Percentiles rank a stretch among this genome's conserved stretches.
These are phyloP conservation scores for Bostrychus sinensis DNA, from an alignment of 2,113 vertebrate genomes.

Conservation along the genomic window DNA sequence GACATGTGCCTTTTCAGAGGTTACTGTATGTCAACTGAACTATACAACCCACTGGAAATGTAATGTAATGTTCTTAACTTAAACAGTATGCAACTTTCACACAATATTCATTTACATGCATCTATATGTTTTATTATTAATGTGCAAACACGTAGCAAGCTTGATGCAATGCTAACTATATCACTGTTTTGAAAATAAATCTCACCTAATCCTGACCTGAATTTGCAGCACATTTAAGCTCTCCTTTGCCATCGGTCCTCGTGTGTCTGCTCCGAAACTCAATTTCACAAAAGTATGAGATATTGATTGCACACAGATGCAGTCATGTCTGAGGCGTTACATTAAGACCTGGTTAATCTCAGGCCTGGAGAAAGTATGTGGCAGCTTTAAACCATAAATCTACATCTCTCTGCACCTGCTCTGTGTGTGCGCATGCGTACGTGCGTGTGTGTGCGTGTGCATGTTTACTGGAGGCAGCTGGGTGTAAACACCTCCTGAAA, in stretches of 20 bases:
- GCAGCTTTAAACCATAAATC: constrained; percentile 61
- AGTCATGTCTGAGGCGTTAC: constrained; percentile 69
- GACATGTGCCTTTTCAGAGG: no score
- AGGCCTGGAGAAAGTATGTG: constrained; percentile 49
- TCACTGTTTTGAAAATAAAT: constrained; percentile 4
- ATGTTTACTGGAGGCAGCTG: constrained; percentile 71
- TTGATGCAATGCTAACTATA: no score
- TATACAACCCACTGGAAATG: no score
- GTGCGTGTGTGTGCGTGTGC: no score
- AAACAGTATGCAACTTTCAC: no score
- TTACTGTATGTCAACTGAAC: no score
- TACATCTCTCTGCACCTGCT: constrained; percentile 47
- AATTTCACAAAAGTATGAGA: constrained; percentile 75
- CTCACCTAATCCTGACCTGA: constrained; percentile 18
- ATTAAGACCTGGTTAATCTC: constrained; percentile 73
- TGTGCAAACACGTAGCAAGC: no score
- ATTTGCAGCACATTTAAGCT: constrained; percentile 29
- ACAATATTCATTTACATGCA: no score
- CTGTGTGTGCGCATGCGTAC: constrained; percentile 38
- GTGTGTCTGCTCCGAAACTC: constrained; percentile 55
- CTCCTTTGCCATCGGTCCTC: constrained; percentile 5
- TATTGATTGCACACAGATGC: constrained; percentile 75
- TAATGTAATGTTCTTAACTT: no score
- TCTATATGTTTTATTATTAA: no score
- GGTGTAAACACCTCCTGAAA: constrained; percentile 65